A percentile compares a stretch with the other conserved stretches of the same genome.
Evolutionary conservation across 1,140 invertebrate genomes (phyloP).

Genomic region (Oncopodura yosiiana): DNA sequence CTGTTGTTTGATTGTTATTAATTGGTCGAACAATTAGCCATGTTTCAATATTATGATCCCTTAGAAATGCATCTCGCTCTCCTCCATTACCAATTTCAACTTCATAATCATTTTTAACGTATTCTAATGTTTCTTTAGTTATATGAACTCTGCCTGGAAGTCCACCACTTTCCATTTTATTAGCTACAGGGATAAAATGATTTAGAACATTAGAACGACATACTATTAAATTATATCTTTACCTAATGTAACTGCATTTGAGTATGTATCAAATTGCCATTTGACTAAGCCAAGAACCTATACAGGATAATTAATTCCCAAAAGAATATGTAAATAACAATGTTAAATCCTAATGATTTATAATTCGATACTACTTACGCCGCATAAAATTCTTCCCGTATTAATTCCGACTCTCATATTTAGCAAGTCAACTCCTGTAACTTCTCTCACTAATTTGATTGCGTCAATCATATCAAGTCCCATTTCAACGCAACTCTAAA

Average conservation of each 20-base stretch:
- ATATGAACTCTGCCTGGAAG: slow-evolving; percentile 93
- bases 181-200: slow-evolving; percentile 54
- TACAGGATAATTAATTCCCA: slow-evolving; percentile 3
- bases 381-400: slow-evolving; percentile 84
- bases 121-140: slow-evolving; percentile 77
- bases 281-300: slow-evolving; percentile 71
- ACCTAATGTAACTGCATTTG: slow-evolving; percentile 72
- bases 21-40: slow-evolving; percentile 62
- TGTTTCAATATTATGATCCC: slow-evolving; percentile 85
- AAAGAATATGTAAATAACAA: slow-evolving; percentile 16
- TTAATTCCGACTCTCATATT: slow-evolving; percentile 95
- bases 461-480: slow-evolving; percentile 93
- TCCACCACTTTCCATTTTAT: slow-evolving; percentile 92
- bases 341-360: not conserved
- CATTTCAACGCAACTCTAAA: slow-evolving; percentile 90
- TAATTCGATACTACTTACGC: slow-evolving; percentile 47
- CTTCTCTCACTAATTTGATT: slow-evolving; percentile 83
- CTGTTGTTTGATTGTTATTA: slow-evolving; percentile 35
- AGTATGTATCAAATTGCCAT: slow-evolving; percentile 92
- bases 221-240: not conserved
- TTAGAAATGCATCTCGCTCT: slow-evolving; percentile 73
- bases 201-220: too few relatives aligned
- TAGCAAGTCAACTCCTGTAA: slow-evolving; percentile 72
- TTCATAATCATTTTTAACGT: slow-evolving; percentile 74
- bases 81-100: slow-evolving; percentile 78